Conservation (phyloP, 2,113 vertebrate genomes). For the Scomber colias region DNA sequence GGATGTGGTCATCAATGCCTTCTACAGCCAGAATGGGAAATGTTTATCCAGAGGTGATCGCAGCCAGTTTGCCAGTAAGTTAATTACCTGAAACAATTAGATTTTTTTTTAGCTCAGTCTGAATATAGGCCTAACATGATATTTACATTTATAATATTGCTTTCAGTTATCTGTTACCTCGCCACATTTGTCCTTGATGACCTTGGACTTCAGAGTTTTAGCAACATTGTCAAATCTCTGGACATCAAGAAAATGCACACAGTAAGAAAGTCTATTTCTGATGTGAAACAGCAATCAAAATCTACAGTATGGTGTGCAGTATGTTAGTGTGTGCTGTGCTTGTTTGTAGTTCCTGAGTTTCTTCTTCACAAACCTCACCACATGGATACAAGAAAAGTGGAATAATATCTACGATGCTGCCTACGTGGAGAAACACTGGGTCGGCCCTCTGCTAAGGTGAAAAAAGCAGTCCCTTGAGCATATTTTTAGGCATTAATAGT, state of each 20-base stretch:
- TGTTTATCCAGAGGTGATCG: conserved; percentile 79
- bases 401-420: conserved; percentile 86
- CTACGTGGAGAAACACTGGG: conserved; percentile 89
- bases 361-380: conserved; percentile 89
- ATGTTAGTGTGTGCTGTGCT: conserved; percentile 29
- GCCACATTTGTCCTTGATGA: conserved; percentile 89
- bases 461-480: not conserved
- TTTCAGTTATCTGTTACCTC: conserved; percentile 92
- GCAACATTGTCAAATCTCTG: conserved; percentile 87
- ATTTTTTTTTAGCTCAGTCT: not conserved
- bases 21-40: conserved; percentile 85
- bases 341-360: conserved; percentile 91
- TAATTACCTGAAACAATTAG: not conserved
- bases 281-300: not conserved
- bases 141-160: conserved; percentile 30
- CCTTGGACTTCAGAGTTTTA: conserved; percentile 87
- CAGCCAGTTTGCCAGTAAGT: conserved; percentile 88
- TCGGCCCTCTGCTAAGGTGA: conserved; percentile 88
- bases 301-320: not conserved
- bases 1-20: conserved; percentile 87
- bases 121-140: not conserved
- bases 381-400: conserved; percentile 93
- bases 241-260: conserved; percentile 86
- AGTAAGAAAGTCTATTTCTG: conserved; percentile 78
- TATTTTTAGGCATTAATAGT: not conserved